Evolutionary conservation across 2,797 vertebrate species (phyloP).

Genomic region (Eulemur albifrons): DNA sequence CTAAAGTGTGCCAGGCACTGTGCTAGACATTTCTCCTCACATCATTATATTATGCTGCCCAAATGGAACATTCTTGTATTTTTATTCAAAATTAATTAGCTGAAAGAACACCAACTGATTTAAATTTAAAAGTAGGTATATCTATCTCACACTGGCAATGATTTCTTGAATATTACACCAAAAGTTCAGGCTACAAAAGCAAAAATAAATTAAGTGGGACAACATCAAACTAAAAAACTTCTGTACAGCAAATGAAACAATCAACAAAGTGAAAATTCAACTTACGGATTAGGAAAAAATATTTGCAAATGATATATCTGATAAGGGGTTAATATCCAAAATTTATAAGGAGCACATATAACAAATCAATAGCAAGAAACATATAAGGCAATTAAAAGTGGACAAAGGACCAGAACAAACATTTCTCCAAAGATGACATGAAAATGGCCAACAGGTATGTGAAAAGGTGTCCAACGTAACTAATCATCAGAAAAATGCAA

Average conservation of each 20-base stretch:
- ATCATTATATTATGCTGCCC: not conserved
- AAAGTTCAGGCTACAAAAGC: not conserved
- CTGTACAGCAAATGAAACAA: not conserved
- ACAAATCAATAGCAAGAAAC: not conserved
- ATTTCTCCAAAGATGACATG: not conserved
- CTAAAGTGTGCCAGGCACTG: not conserved
- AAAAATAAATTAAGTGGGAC: not conserved
- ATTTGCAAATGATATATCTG: not conserved
- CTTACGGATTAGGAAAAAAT: not conserved
- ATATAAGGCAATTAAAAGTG: not conserved
- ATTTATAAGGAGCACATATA: not conserved
- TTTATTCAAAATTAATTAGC: not conserved
- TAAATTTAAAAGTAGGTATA: slow-evolving; percentile 10
- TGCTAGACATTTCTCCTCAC: not conserved
- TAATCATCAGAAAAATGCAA: not conserved
- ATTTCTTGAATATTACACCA: not conserved
- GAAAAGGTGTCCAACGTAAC: not conserved
- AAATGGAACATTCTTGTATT: not conserved
- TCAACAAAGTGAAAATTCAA: not conserved
- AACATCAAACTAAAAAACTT: not conserved
- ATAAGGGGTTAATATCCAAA: not conserved
- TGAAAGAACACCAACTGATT: not conserved
- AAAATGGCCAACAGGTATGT: not conserved
- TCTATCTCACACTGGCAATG: not conserved
- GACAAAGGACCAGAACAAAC: not conserved